Conservation (phyloP, 2,113 vertebrate species). For the Helogale parvula region DNA sequence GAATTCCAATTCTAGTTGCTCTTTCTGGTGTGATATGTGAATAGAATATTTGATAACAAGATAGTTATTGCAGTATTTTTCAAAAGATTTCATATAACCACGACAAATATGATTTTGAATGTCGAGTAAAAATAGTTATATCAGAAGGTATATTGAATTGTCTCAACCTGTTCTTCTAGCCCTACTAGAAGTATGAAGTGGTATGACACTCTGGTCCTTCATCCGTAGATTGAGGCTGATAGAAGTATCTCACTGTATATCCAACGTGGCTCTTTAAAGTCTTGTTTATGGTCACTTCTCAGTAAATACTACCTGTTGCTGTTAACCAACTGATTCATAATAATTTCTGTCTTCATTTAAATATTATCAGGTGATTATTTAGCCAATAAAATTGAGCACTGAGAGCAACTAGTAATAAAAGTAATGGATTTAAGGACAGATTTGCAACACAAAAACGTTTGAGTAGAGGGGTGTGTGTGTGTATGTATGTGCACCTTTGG, state of each 20-base stretch:
- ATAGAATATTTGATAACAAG: neutral
- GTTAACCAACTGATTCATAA: neutral
- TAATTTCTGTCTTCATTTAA: conserved; percentile 23
- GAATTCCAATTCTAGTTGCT: neutral
- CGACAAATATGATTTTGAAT: conserved; percentile 44
- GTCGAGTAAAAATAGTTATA: conserved; percentile 32
- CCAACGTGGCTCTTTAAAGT: neutral
- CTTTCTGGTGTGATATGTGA: neutral
- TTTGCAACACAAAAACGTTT: neutral
- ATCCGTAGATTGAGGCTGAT: neutral
- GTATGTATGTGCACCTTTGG: neutral
- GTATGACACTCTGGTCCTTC: neutral
- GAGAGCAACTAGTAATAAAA: neutral
- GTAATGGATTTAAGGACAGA: neutral
- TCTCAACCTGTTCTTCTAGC: neutral
- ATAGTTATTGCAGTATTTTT: neutral
- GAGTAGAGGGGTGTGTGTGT: neutral
- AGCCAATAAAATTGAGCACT: neutral
- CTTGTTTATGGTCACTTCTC: neutral
- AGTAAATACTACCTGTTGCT: neutral
- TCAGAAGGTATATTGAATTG: neutral
- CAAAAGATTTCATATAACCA: neutral
- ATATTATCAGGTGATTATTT: neutral
- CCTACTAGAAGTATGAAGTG: neutral
- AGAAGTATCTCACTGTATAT: neutral